A percentile compares a stretch with the other conserved stretches of the same genome.
Evolutionary conservation across 2,797 vertebrate species (phyloP).

Genomic region (Gymnoscopelus braueri): DNA sequence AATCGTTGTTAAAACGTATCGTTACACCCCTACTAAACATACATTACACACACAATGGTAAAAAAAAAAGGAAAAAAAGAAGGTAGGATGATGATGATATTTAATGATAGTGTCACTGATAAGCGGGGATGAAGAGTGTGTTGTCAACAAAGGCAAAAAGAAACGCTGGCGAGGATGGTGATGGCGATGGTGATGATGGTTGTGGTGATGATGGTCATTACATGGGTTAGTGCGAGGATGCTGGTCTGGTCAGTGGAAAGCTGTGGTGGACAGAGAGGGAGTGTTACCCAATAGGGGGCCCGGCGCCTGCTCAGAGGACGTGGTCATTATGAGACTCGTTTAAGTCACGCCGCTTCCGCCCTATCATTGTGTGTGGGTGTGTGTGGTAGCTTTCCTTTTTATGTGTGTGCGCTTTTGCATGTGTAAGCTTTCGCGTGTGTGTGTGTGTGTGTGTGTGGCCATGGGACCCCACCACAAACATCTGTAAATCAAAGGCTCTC

Average conservation of each 20-base stretch:
- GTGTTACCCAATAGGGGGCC: too few relatives aligned
- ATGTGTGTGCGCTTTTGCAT: neutral
- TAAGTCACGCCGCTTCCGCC: neutral
- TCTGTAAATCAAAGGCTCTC: slow-evolving; percentile 25
- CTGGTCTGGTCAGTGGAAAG: too few relatives aligned
- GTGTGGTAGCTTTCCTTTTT: neutral
- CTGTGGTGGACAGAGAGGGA: too few relatives aligned
- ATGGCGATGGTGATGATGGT: slow-evolving; percentile 24
- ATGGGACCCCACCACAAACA: slow-evolving; percentile 27
- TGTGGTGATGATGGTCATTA: slow-evolving; percentile 21
- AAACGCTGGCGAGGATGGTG: slow-evolving; percentile 7
- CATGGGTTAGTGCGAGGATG: too few relatives aligned
- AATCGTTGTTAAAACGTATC: too few relatives aligned
- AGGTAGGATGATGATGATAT: neutral
- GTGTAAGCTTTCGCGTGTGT: slow-evolving; percentile 2
- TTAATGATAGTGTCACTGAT: neutral
- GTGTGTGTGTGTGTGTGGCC: slow-evolving; percentile 32
- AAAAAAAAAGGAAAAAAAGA: too few relatives aligned
- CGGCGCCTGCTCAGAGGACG: too few relatives aligned
- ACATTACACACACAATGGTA: slow-evolving; percentile 32
- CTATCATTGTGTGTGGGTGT: neutral
- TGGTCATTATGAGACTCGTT: neutral
- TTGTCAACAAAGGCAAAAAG: neutral
- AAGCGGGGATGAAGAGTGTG: neutral
- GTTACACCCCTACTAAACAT: slow-evolving; percentile 54